Conservation (phyloP, 1,140 invertebrate species). For the Drosophila bipectinata region DNA sequence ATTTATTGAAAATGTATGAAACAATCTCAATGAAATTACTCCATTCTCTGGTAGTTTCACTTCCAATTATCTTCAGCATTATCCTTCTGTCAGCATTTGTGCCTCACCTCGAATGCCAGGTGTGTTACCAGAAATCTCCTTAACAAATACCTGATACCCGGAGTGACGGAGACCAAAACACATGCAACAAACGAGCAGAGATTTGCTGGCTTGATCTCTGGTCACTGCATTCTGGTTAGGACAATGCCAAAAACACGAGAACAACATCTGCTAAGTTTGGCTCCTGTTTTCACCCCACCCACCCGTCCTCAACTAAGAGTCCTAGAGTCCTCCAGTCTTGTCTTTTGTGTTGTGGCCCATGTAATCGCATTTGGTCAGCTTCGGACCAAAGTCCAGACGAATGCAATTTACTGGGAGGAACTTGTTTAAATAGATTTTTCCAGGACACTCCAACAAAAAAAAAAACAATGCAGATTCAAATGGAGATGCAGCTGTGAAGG, state of each 20-base stretch:
- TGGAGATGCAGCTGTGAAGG: constrained; percentile 36
- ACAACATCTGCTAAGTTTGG: constrained; percentile 34
- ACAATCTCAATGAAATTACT: neutral
- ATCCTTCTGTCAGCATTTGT: constrained; percentile 36
- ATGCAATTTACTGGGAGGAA: constrained; percentile 69
- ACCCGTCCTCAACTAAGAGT: neutral
- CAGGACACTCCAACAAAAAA: constrained; percentile 18
- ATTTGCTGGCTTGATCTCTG: constrained; percentile 53
- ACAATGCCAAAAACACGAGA: constrained; percentile 39
- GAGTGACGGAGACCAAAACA: constrained; percentile 28
- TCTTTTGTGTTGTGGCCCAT: constrained; percentile 52
- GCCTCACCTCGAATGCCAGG: constrained; percentile 34
- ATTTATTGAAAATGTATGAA: too few relatives aligned
- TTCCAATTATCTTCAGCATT: constrained; percentile 25
- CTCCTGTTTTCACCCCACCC: neutral
- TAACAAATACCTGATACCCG: constrained; percentile 41
- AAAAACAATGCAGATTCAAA: constrained; percentile 57
- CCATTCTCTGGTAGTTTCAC: constrained; percentile 10
- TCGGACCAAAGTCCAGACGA: constrained; percentile 41
- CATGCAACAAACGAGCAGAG: constrained; percentile 26
- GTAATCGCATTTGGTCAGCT: constrained; percentile 69
- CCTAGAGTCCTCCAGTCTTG: constrained; percentile 12
- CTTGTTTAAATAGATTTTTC: constrained; percentile 60
- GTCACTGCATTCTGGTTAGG: constrained; percentile 28
- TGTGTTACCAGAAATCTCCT: constrained; percentile 23